phyloP scores from a whole-genome alignment of 2,888 invertebrate species.

The Caradrina kadenii region DNA sequence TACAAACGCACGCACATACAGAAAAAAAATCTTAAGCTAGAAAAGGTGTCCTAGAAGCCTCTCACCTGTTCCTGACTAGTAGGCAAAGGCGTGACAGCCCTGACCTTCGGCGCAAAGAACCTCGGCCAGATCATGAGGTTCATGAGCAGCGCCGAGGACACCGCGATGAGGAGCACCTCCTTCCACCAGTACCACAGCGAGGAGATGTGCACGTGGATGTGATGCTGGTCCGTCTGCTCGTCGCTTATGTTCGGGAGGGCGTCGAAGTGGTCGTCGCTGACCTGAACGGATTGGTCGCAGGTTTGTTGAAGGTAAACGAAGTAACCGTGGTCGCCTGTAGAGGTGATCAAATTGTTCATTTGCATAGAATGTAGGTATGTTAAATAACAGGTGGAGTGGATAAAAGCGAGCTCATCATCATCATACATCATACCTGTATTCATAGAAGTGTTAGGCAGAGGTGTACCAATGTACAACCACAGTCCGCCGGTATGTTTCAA shows the following conservation, averaged over 20 bases:
- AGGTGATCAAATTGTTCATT: neutral
- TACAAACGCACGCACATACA: no score
- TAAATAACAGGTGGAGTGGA: no score
- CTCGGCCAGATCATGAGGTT: conserved; percentile 92
- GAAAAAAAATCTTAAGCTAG: no score
- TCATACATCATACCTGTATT: no score
- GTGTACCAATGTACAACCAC: no score
- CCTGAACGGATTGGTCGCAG: conserved; percentile 85
- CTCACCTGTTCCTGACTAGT: conserved; percentile 79
- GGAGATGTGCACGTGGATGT: conserved; percentile 93
- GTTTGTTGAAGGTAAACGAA: conserved; percentile 92
- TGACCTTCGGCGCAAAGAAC: conserved; percentile 79
- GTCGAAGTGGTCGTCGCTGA: conserved; percentile 74
- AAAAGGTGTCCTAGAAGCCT: neutral
- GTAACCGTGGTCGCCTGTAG: conserved; percentile 93
- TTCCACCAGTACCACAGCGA: conserved; percentile 95
- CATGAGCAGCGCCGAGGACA: conserved; percentile 93
- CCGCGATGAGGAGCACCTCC: conserved; percentile 94
- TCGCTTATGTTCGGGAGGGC: conserved; percentile 76
- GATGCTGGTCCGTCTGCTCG: conserved; percentile 90
- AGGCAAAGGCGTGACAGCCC: conserved; percentile 72
- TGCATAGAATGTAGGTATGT: no score
- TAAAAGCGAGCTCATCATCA: no score
- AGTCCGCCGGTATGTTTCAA: no score
- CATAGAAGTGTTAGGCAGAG: no score